phyloP scores from a whole-genome alignment of 2,888 invertebrate species.

The Caenorhabditis sp. region DNA sequence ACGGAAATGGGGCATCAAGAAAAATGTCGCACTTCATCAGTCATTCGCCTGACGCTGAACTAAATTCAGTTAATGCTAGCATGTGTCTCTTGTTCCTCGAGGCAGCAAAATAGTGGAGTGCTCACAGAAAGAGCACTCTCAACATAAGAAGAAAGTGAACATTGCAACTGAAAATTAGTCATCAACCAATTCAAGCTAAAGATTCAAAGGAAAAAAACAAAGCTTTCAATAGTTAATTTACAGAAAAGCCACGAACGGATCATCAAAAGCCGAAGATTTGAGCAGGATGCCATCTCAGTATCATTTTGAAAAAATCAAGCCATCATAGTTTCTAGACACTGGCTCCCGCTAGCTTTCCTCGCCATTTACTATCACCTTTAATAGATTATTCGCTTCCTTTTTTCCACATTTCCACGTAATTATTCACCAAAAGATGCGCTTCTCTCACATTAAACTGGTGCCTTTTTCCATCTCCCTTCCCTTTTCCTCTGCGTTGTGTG shows the following conservation, averaged over 20 bases:
- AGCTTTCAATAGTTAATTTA: slow-evolving; percentile 28
- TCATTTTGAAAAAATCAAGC: slow-evolving; percentile 80
- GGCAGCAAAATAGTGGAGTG: not conserved
- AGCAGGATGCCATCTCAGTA: slow-evolving; percentile 67
- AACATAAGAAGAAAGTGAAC: too few species aligned
- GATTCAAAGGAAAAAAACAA: not conserved
- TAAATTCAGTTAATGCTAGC: not conserved
- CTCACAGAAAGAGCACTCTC: not conserved
- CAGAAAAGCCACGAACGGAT: slow-evolving; percentile 74
- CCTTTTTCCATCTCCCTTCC: slow-evolving; percentile 24
- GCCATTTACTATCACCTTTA: not conserved
- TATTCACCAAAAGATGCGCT: slow-evolving; percentile 40
- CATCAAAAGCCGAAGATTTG: slow-evolving; percentile 61
- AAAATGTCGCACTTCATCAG: slow-evolving; percentile 29
- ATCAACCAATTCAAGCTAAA: too few species aligned
- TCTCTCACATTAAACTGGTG: slow-evolving; percentile 38
- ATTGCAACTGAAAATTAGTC: too few species aligned
- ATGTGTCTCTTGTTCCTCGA: not conserved
- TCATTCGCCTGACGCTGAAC: slow-evolving; percentile 4
- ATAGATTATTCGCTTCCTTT: slow-evolving; percentile 22
- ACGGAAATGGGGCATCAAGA: slow-evolving; percentile 14
- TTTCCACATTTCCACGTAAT: slow-evolving; percentile 32
- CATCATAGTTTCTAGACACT: slow-evolving; percentile 39
- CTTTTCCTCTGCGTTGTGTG: slow-evolving; percentile 45
- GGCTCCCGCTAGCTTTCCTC: not conserved